Conservation (phyloP, 1,140 invertebrate species). For the Philotrypesis tridentata region DNA sequence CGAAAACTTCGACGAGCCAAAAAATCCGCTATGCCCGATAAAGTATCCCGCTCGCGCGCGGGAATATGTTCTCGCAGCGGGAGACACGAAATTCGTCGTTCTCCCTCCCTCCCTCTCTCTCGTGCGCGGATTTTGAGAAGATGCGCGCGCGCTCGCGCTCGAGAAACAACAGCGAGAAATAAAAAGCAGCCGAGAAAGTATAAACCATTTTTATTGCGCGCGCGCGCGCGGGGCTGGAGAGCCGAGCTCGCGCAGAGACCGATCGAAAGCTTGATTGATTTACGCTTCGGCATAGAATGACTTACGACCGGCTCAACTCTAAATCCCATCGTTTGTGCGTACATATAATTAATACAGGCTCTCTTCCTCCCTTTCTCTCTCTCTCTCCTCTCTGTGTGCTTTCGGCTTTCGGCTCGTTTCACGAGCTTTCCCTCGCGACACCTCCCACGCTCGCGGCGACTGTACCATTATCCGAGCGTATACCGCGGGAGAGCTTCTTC, state of each 20-base stretch:
- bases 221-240: too few relatives aligned
- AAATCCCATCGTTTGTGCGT: not conserved
- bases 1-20: not conserved
- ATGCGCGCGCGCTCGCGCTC: too few relatives aligned
- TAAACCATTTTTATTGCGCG: not conserved
- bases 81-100: not conserved
- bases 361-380: too few relatives aligned
- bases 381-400: too few relatives aligned
- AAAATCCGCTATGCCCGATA: not conserved
- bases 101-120: not conserved
- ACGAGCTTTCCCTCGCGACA: not conserved
- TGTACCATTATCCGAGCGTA: too few relatives aligned
- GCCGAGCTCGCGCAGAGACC: too few relatives aligned
- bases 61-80: not conserved
- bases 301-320: not conserved
- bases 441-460: too few relatives aligned
- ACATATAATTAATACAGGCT: not conserved
- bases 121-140: not conserved
- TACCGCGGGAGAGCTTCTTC: not conserved
- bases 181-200: not conserved
- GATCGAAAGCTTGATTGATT: not conserved
- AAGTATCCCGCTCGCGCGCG: not conserved
- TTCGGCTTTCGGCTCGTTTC: not conserved
- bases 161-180: not conserved
- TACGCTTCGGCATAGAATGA: not conserved